These are phyloP conservation scores for Cladopsammia gracilis DNA, from an alignment of 64 coral and sea anemone genomes.

Conservation along the genomic window DNA sequence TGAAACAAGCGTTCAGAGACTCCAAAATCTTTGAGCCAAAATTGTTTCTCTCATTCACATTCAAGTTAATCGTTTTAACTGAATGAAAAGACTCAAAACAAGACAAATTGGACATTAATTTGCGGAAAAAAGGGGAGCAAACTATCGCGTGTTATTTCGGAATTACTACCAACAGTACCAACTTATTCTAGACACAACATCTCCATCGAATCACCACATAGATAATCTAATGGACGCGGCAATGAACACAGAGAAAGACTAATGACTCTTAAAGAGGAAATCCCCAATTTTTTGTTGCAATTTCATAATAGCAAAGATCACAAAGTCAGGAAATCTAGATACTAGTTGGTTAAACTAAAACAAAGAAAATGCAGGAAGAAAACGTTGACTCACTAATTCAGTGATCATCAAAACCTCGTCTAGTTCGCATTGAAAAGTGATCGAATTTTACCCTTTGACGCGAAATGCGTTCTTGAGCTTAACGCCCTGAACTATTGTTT, in stretches of 20 bases:
- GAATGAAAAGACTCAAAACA: neutral
- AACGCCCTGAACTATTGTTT: no score
- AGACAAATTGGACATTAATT: neutral
- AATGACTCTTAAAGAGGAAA: slow-evolving; percentile 36
- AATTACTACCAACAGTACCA: neutral
- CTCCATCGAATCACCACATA: slow-evolving; percentile 21
- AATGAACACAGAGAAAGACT: slow-evolving; percentile 44
- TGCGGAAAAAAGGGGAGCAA: neutral
- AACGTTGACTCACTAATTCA: neutral
- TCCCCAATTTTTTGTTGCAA: slow-evolving; percentile 29
- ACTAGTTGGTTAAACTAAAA: neutral
- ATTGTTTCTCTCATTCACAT: no score
- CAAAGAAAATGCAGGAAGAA: neutral
- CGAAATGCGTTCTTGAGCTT: no score
- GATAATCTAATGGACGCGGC: slow-evolving; percentile 55
- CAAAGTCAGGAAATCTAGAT: neutral
- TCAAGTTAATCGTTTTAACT: no score
- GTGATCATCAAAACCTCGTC: neutral
- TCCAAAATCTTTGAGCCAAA: no score
- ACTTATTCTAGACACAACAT: slow-evolving; percentile 26
- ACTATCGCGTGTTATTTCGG: slow-evolving; percentile 28
- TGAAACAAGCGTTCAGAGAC: no score
- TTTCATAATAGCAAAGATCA: slow-evolving; percentile 12
- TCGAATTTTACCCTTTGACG: no score
- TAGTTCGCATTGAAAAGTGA: neutral